These are phyloP conservation scores for Macaria liturata DNA, from an alignment of 2,888 invertebrate species.

Conservation along the genomic window DNA sequence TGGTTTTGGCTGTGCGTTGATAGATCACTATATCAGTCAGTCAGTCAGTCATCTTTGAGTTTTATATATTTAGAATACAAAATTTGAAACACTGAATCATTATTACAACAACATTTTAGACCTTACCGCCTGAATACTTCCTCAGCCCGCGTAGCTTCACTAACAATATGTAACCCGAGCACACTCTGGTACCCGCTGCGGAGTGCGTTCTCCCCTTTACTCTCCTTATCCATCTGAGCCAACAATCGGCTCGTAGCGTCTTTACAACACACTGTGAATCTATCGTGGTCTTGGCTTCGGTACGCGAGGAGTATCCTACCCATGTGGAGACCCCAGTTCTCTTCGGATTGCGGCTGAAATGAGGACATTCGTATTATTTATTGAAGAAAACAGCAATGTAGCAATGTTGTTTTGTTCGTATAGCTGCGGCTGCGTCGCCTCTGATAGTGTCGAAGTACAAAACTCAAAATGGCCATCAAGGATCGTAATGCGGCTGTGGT, in stretches of 20 bases:
- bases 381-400: too few relatives aligned
- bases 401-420: too few relatives aligned
- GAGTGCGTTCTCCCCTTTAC: slow-evolving; percentile 67
- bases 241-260: slow-evolving; percentile 60
- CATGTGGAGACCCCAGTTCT: slow-evolving; percentile 90
- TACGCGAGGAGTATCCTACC: slow-evolving; percentile 87
- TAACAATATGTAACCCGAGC: slow-evolving; percentile 70
- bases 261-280: slow-evolving; percentile 65
- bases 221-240: slow-evolving; percentile 67
- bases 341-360: slow-evolving; percentile 64
- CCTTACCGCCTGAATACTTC: slow-evolving; percentile 61
- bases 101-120: background rate
- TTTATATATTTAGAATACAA: too few relatives aligned
- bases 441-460: too few relatives aligned
- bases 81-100: too few relatives aligned
- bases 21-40: too few relatives aligned
- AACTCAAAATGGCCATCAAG: too few relatives aligned
- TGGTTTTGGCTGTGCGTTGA: too few relatives aligned
- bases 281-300: slow-evolving; percentile 61
- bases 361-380: too few relatives aligned
- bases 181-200: slow-evolving; percentile 74
- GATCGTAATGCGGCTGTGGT: too few relatives aligned
- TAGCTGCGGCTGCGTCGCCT: too few relatives aligned
- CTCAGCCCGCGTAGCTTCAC: slow-evolving; percentile 66
- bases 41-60: too few relatives aligned